Percentiles rank a stretch among this genome's conserved stretches.
These are phyloP conservation scores for Anneissia japonica DNA, from an alignment of 35 echinoderm and acorn worm species.

Conservation along the genomic window DNA sequence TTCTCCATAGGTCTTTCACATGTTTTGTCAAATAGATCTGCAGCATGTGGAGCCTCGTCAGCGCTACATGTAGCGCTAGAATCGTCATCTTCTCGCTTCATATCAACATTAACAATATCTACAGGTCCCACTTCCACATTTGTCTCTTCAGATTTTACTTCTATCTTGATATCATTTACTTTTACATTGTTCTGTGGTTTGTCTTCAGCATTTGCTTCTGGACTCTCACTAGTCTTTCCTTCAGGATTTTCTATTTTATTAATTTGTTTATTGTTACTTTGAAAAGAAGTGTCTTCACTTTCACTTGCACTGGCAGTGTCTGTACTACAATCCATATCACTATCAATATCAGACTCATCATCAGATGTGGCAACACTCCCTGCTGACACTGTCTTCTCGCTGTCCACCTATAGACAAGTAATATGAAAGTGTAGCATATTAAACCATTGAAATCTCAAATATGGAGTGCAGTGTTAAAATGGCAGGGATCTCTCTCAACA, in stretches of 20 bases:
- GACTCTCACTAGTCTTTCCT: neutral
- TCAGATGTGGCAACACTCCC: slow-evolving; percentile 23
- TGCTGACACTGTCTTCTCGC: neutral
- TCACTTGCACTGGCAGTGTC: slow-evolving; percentile 96
- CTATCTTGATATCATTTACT: neutral
- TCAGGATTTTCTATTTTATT: neutral
- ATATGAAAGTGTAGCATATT: too few species aligned
- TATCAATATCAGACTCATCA: slow-evolving; percentile 76
- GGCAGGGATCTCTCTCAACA: too few species aligned
- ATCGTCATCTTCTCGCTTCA: slow-evolving; percentile 68
- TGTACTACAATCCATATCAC: slow-evolving; percentile 81
- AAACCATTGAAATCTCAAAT: too few species aligned
- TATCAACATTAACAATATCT: neutral
- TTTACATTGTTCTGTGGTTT: neutral
- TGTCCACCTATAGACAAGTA: neutral
- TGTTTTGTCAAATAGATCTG: neutral
- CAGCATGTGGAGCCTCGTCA: slow-evolving; percentile 49
- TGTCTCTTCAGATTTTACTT: neutral
- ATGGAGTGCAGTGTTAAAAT: too few species aligned
- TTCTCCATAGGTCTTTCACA: neutral
- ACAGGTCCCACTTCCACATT: neutral
- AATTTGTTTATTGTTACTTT: neutral
- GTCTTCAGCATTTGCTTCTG: neutral
- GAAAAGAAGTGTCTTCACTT: slow-evolving; percentile 49
- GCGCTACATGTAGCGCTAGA: slow-evolving; percentile 91